A percentile compares a stretch with the other conserved stretches of the same genome.
Evolutionary conservation across 2,888 invertebrate genomes (phyloP).

Genomic region (Ethmia dodecea): DNA sequence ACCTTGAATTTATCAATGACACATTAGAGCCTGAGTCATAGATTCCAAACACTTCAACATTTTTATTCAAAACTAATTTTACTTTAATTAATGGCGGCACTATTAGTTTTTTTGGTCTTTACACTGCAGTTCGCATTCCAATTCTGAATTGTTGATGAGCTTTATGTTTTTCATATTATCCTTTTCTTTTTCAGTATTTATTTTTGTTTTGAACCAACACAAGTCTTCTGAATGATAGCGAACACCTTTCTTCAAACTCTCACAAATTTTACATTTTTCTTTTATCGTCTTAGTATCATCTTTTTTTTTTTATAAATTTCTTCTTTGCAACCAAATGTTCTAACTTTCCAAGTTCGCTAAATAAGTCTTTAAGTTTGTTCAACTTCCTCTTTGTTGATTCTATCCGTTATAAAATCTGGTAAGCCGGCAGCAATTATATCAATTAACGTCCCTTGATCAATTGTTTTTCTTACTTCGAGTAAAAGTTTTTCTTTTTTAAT

Average conservation of each 20-base stretch:
- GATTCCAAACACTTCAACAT: conserved; percentile 16
- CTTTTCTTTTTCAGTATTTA: not conserved
- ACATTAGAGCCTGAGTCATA: conserved; percentile 28
- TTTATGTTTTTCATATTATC: conserved; percentile 4
- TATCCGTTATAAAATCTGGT: conserved; percentile 9
- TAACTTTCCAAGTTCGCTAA: conserved; percentile 4
- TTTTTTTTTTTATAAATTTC: no score
- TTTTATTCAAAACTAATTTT: conserved; percentile 19
- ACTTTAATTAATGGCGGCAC: conserved; percentile 21
- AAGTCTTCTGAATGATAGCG: conserved; percentile 7
- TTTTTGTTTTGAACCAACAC: conserved; percentile 11
- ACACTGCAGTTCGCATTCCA: conserved; percentile 12
- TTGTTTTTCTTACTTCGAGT: conserved; percentile 5
- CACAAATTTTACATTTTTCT: conserved; percentile 3
- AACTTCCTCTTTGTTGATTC: conserved; percentile 3
- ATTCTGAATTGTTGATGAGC: conserved; percentile 12
- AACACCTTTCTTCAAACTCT: conserved; percentile 14
- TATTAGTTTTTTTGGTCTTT: conserved; percentile 15
- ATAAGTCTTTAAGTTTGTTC: not conserved
- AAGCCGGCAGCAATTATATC: conserved; percentile 11
- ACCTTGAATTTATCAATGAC: conserved; percentile 25
- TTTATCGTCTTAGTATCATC: not conserved
- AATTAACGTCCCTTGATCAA: conserved; percentile 6
- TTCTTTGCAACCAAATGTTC: not conserved
- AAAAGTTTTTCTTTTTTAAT: conserved; percentile 26